phyloP scores from a whole-genome alignment of 2,113 vertebrate genomes.

The Nibea albiflora region DNA sequence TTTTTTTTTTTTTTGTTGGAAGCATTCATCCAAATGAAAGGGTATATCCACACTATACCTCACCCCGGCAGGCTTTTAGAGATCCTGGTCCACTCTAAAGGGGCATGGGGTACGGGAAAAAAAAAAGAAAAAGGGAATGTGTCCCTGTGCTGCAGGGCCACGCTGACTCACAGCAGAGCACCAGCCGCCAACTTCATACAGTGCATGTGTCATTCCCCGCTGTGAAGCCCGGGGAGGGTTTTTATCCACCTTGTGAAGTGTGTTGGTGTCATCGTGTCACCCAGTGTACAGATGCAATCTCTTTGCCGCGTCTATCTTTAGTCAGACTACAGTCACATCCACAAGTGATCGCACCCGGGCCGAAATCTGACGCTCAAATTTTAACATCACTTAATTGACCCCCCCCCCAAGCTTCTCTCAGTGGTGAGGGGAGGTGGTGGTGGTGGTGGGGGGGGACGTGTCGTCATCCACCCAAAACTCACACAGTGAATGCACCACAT shows the following conservation, averaged over 20 bases:
- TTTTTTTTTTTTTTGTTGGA: slow-evolving; percentile 3
- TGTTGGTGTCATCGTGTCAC: slow-evolving; percentile 56
- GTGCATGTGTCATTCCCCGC: slow-evolving; percentile 56
- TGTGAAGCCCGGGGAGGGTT: slow-evolving; percentile 36
- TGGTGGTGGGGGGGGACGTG: not conserved
- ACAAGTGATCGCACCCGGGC: not conserved
- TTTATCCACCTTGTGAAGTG: slow-evolving; percentile 51
- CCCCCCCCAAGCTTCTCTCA: not conserved
- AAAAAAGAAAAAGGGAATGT: slow-evolving; percentile 23
- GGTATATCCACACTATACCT: slow-evolving; percentile 34
- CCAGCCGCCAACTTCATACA: slow-evolving; percentile 62
- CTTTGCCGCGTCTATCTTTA: slow-evolving; percentile 22
- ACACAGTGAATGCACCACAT: slow-evolving; percentile 43
- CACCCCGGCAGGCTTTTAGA: slow-evolving; percentile 62
- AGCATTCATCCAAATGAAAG: slow-evolving; percentile 60
- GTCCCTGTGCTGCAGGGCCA: slow-evolving; percentile 64
- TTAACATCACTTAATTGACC: slow-evolving; percentile 9
- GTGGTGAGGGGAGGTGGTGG: not conserved
- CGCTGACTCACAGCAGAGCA: slow-evolving; percentile 66
- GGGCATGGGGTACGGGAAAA: slow-evolving; percentile 16
- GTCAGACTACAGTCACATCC: not conserved
- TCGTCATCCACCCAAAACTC: slow-evolving; percentile 54
- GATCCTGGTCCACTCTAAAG: slow-evolving; percentile 44
- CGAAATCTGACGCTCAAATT: not conserved
- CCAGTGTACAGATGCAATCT: slow-evolving; percentile 26